Percentiles rank a stretch among this genome's conserved stretches.
Evolutionary conservation across 2,888 invertebrate species (phyloP).

Genomic region (Petrolisthes cinctipes): DNA sequence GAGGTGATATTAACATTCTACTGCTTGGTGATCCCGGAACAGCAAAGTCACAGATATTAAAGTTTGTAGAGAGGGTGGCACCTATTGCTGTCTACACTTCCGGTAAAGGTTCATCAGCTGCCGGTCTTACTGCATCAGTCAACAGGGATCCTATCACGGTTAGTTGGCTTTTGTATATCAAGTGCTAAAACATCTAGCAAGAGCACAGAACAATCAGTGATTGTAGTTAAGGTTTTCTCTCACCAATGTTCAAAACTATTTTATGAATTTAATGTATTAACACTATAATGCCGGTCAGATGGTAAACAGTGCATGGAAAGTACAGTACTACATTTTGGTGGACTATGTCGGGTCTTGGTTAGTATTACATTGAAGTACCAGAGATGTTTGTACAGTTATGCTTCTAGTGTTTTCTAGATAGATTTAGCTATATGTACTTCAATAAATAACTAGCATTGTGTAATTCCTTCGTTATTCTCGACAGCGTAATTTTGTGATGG

Average conservation of each 20-base stretch:
- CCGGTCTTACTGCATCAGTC: conserved; percentile 98
- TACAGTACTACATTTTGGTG: no score
- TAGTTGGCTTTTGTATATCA: conserved; percentile 69
- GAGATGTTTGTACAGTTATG: no score
- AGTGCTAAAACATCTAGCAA: neutral
- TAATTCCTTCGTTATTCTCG: conserved; percentile 64
- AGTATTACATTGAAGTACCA: no score
- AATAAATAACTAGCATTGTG: no score
- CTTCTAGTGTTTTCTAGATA: no score
- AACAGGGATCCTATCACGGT: conserved; percentile 92
- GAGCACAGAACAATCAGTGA: neutral
- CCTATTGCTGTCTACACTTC: conserved; percentile 97
- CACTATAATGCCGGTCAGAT: no score
- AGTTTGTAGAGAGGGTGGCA: conserved; percentile 95
- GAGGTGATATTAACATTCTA: conserved; percentile 96
- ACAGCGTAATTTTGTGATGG: conserved; percentile 95
- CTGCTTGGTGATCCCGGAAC: conserved; percentile 98
- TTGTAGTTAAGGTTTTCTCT: neutral
- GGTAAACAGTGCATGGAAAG: no score
- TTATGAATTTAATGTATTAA: neutral
- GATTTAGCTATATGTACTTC: no score
- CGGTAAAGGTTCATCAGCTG: conserved; percentile 99
- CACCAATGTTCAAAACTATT: neutral
- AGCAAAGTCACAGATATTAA: conserved; percentile 97
- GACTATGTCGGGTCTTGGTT: no score